Base-by-base conservation (phyloP, 1,140 invertebrate genomes). In the Intoshia linei region DNA sequence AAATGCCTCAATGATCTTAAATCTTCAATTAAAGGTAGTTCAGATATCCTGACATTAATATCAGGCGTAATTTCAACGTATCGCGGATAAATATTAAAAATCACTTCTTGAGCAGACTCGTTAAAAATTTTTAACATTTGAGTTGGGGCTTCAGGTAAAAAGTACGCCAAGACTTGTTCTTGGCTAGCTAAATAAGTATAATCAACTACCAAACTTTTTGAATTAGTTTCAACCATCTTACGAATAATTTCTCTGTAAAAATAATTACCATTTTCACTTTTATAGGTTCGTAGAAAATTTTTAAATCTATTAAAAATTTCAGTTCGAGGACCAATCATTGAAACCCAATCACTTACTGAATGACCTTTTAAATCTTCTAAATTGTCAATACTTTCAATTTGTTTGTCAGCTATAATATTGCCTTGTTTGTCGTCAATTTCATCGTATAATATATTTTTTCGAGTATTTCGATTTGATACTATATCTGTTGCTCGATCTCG, bases 251-350 rank as follows among this genome's bases (percentile, higher is more conserved):
- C 81, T 36, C 74, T 73, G 55, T 79, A 92, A 1, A 87, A 66
- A 50, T 74, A 78, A 39, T 74, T 70, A 3, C 74, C 74, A 49
- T 74, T 74, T 13, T 67, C 64, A 52, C 83, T 77, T 11, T 72
- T 70, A 57, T 72, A 78, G 19, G 75, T 90, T 27, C 77, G 65
- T 14, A 93, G 57, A 53, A 92, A 92, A 47, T 77, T 83, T 52
- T 81, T 83, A 49, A 93, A 95, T 22, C 84, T 67, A 57, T 93
- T 87, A 31, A 73, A 71, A 47, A 95, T 90, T 65, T 95, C 87
- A 10, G 74, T 83, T 32, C 72, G 65, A 1, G 84, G 79, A n/a
- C 74, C 83, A 32, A 84, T 57, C 74, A 90, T 79, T 34, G 71
- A 68, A 1, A 93, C 79, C 79, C 87, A 93, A 48, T 95, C 83